phyloP scores from a whole-genome alignment of 2,888 invertebrate species.

The Scaptomyza caliginosa region DNA sequence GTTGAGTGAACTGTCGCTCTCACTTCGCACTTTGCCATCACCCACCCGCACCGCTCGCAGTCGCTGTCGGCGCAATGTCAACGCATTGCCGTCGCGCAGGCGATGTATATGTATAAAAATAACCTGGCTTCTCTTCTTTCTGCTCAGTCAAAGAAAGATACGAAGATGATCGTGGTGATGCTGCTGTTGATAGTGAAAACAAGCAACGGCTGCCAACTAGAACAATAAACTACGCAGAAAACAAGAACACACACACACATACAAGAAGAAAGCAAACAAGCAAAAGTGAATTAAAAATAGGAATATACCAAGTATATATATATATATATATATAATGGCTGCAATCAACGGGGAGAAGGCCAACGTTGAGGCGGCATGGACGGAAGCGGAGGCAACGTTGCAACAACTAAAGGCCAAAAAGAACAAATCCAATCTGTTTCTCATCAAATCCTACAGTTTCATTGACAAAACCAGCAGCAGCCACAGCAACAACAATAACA shows the following conservation, averaged over 20 bases:
- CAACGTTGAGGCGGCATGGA: constrained; percentile 17
- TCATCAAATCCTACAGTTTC: constrained; percentile 74
- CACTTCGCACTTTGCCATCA: constrained; percentile 1
- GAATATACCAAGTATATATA: background rate
- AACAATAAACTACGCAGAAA: constrained; percentile 22
- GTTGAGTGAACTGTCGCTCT: constrained; percentile 23
- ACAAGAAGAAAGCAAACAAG: constrained; percentile 1
- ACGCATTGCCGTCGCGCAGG: constrained; percentile 6
- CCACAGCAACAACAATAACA: constrained; percentile 21
- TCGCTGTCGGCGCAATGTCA: constrained; percentile 23
- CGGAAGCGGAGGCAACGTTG: constrained; percentile 32
- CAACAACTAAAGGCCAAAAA: constrained; percentile 68
- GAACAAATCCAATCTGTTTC: constrained; percentile 72
- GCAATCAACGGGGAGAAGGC: constrained; percentile 22
- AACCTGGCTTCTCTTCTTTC: constrained; percentile 26
- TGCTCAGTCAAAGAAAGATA: constrained; percentile 7
- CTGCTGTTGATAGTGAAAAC: constrained; percentile 38
- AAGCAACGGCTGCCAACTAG: constrained; percentile 29
- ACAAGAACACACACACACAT: background rate
- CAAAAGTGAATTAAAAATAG: constrained; percentile 1
- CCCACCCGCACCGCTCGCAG: background rate
- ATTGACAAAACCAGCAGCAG: constrained; percentile 52
- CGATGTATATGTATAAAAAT: constrained; percentile 27
- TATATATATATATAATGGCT: constrained; percentile 28
- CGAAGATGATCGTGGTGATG: constrained; percentile 17